These are phyloP conservation scores for Octomys mimax DNA, from an alignment of 2,797 vertebrate species.

Conservation along the genomic window DNA sequence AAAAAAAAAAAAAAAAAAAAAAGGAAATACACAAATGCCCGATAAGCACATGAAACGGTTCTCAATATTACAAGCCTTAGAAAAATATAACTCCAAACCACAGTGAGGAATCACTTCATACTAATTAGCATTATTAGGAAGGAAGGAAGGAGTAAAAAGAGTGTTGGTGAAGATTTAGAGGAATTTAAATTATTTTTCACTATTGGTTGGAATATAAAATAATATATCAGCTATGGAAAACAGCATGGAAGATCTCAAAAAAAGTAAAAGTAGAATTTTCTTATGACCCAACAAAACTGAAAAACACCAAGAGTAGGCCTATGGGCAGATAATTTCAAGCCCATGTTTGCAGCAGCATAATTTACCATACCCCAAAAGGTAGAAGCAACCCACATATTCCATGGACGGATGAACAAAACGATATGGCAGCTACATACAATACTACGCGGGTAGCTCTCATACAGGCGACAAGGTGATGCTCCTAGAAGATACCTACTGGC, in stretches of 20 bases:
- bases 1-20: no score
- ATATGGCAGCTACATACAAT: fast-evolving
- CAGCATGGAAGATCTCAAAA: not conserved
- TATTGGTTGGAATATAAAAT: not conserved
- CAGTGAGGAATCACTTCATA: not conserved
- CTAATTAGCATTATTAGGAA: not conserved
- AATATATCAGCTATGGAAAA: not conserved
- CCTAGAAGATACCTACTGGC: not conserved
- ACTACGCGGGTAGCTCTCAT: not conserved
- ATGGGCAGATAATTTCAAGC: not conserved
- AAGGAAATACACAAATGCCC: not conserved
- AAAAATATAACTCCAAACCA: not conserved
- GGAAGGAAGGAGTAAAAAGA: no score
- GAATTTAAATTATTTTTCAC: no score
- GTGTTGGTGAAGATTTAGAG: not conserved
- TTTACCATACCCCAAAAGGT: not conserved
- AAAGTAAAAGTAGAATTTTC: not conserved
- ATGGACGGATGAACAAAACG: not conserved
- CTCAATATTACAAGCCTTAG: not conserved
- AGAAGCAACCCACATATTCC: not conserved
- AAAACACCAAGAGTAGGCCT: not conserved
- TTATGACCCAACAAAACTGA: not conserved
- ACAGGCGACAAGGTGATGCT: fast-evolving
- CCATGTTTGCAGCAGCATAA: not conserved
- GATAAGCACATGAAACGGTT: not conserved